phyloP scores from a whole-genome alignment of 2,888 invertebrate genomes.

The Rhabditoides inermis region DNA sequence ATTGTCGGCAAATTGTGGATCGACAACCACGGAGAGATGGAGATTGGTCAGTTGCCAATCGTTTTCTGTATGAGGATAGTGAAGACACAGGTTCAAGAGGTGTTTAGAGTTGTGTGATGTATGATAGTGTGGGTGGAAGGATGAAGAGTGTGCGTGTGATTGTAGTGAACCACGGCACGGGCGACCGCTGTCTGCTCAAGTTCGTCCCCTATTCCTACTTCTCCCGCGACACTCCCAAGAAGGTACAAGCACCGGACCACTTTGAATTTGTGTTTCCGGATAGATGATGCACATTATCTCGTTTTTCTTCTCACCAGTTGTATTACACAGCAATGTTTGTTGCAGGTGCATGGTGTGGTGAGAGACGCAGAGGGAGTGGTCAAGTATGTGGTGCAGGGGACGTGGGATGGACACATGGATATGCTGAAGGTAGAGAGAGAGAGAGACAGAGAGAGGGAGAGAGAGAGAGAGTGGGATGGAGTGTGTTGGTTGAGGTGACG shows the following conservation, averaged over 20 bases:
- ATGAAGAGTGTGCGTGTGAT: not conserved
- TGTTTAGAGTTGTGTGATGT: not conserved
- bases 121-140: not conserved
- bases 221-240: conserved; percentile 85
- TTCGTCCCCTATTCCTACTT: conserved; percentile 98
- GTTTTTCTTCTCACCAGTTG: not conserved
- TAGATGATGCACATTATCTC: not conserved
- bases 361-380: conserved; percentile 59
- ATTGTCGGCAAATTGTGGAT: conserved; percentile 99
- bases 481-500: conserved; percentile 67
- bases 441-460: too few species aligned
- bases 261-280: not conserved
- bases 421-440: conserved; percentile 3
- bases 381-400: conserved; percentile 69
- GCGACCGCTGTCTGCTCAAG: conserved; percentile 88
- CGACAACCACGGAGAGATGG: conserved; percentile 98
- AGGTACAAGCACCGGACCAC: too few species aligned
- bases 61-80: too few species aligned
- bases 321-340: not conserved
- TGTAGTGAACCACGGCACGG: conserved; percentile 74
- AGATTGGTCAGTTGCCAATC: too few species aligned
- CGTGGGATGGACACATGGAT: conserved; percentile 92
- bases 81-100: too few species aligned
- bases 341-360: conserved; percentile 66
- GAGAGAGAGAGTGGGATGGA: too few species aligned